Conservation (phyloP, 2,113 vertebrate genomes). For the Lasiurus borealis region DNA sequence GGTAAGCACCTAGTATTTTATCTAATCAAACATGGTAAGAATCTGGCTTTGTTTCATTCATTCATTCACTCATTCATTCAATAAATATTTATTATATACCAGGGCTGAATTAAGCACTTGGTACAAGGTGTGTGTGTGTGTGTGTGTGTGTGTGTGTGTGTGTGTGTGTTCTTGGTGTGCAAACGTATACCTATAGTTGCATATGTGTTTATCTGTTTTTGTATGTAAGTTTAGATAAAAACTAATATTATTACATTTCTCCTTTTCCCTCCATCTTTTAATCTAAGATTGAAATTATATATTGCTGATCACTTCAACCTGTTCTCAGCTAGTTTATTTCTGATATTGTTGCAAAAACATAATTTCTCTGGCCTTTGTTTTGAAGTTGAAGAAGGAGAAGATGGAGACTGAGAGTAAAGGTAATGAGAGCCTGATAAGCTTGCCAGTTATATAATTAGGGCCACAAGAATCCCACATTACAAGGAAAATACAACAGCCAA, state of each 20-base stretch:
- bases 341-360: not conserved
- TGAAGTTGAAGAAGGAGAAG: not conserved
- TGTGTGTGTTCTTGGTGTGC: not conserved
- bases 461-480: not conserved
- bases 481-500: not conserved
- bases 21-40: not conserved
- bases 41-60: not conserved
- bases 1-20: not conserved
- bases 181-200: not conserved
- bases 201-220: not conserved
- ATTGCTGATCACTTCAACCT: conserved; percentile 38
- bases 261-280: not conserved
- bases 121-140: too few species aligned
- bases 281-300: not conserved
- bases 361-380: not conserved
- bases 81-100: not conserved
- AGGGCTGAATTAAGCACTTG: not conserved
- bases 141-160: not conserved
- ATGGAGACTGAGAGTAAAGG: not conserved
- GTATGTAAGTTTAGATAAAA: not conserved
- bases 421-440: not conserved
- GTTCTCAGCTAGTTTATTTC: conserved; percentile 31
- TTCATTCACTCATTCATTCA: conserved; percentile 22
- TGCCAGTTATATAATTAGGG: not conserved
- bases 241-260: not conserved